Conservation (phyloP, 2,797 vertebrate species). For the Malacoctenus gilli region DNA sequence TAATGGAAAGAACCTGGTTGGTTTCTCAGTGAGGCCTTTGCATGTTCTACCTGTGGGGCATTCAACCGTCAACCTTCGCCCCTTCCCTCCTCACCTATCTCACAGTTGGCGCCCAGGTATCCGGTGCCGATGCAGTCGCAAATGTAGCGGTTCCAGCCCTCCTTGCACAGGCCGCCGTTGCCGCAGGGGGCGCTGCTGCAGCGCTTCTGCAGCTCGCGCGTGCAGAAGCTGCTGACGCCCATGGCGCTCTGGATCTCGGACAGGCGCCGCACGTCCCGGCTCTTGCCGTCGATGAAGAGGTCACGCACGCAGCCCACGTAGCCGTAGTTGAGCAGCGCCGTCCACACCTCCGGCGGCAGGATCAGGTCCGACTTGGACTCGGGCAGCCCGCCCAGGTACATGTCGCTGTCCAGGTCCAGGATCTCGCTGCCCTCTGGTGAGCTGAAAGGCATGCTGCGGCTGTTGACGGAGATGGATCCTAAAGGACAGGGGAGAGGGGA, state of each 20-base stretch:
- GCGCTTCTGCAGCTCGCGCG: constrained; percentile 87
- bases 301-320: constrained; percentile 93
- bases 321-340: constrained; percentile 89
- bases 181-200: constrained; percentile 88
- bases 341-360: constrained; percentile 92
- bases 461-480: constrained; percentile 93
- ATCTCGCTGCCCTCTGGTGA: constrained; percentile 92
- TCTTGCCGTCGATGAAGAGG: constrained; percentile 93
- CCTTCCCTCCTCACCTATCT: constrained; percentile 91
- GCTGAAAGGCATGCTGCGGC: constrained; percentile 91
- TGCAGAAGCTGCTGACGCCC: constrained; percentile 90
- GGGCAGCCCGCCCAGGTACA: constrained; percentile 91
- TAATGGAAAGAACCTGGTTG: no score
- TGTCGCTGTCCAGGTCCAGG: constrained; percentile 90
- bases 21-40: no score
- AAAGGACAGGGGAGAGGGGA: constrained; percentile 6
- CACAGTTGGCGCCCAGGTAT: constrained; percentile 89
- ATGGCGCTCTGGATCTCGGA: constrained; percentile 85
- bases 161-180: constrained; percentile 87
- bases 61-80: no score
- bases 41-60: no score
- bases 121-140: constrained; percentile 92
- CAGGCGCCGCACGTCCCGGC: constrained; percentile 88
- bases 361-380: constrained; percentile 84
- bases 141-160: constrained; percentile 95